Evolutionary conservation across 2,113 vertebrate species (phyloP), one percentile per base, ranked within the genome.

Genomic region (Peromyscus maniculatus): DNA sequence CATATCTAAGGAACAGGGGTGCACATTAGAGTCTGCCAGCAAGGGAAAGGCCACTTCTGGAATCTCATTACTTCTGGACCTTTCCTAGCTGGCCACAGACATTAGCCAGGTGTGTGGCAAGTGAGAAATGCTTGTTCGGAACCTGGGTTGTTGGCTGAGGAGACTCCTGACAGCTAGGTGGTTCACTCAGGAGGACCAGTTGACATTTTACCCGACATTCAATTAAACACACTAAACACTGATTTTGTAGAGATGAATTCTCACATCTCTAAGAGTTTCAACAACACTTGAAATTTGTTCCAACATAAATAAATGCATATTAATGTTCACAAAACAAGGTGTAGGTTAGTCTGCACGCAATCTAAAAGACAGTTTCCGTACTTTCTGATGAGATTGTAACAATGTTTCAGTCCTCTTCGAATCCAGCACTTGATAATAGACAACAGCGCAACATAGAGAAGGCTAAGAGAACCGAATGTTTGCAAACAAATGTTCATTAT

Each of bases 401-500:
- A 95, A 46, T 24, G 57, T 97, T 97, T 91, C 67, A 64, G 78
- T 88, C 71, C 94, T 80, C 78, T 78, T 97, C 94, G 71, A 97
- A 80, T 96, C 36, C 89, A 97, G 95, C 91, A 87, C 74, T 80
- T 91, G 59, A 46, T 87, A 95, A 88, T 11, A 83, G 93, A 97
- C 8, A 87, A 83, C 82, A 98, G 79, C 91, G 57, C 77, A 90
- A 93, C 78, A 98, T 89, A 98, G 95, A 98, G 98, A 98, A 98
- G 4, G 98, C 97, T 98, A 97, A 97, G 97, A 97, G 98, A 96
- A 92, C 95, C 89, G 96, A 93, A 92, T 96, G 92, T 98, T 98
- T 98, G 97, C 97, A 98, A 98, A 98, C 97, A 98, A 98, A 98
- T 95, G 97, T 98, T 99, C 98, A 98, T 98, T 98, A 95, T 98